Base-by-base conservation (phyloP, 2,113 vertebrate species). In the Furnarius figulus region DNA sequence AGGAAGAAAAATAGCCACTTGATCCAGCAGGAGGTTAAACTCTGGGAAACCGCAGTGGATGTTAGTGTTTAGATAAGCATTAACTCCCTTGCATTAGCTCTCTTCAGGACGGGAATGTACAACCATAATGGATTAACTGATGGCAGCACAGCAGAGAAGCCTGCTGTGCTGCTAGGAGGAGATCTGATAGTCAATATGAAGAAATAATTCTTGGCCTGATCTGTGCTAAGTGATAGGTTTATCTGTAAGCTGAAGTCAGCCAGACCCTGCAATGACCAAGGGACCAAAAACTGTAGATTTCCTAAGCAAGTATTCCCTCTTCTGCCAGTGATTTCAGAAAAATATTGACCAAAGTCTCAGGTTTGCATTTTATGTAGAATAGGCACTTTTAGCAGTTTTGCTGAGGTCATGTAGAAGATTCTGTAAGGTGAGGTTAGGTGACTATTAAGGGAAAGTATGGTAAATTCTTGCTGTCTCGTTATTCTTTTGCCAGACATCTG, bases 91-190 rank as follows among this genome's bases (percentile, higher is more conserved):
- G 58, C 55, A 46, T 94, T 87, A 74, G 68, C 53, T 87, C 37
- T 47, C 71, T 77, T 90, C 52, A 58, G 86, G 85, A 58, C 47
- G 81, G 50, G 42, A 94, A 71, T 61, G 25, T 81, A 59, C n/a
- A 90, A 25, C 71, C 70, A 8, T 85, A 87, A 81, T 49, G 73
- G 53, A 90, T 89, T 91, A 96, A 87, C 70, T 91, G 83, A 72
- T 88, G 67, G 67, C 59, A 94, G 87, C 63, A 66, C 50, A 85
- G 87, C 74, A 88, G 62, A 91, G 70, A 47, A 87, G 46, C 61
- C 73, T 91, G 72, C 85, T 95, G 82, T 3, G 11, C 72, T 93
- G 82, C 76, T 79, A 92, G 56, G 80, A 87, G 89, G 68, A 55
- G 24, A 25, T 81, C 73, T 88, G 52, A 63, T 83, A 94, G 85